These are phyloP conservation scores for Clarias macrocephalus DNA, from an alignment of 2,113 vertebrate genomes.

Conservation along the genomic window DNA sequence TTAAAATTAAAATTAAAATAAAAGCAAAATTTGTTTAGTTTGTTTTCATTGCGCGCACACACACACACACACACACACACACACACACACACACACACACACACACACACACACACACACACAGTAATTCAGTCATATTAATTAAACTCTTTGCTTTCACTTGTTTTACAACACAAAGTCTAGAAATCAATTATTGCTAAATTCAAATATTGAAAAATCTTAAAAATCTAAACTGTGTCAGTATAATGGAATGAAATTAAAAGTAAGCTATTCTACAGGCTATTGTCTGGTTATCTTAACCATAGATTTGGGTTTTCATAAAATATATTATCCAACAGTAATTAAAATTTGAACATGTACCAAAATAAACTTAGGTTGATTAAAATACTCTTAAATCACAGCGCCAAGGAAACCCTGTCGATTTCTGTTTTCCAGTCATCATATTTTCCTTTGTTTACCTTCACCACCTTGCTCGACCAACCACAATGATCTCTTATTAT, in stretches of 20 bases:
- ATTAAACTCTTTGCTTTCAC: not conserved
- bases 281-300: not conserved
- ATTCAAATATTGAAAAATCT: not conserved
- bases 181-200: not conserved
- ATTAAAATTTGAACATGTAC: not conserved
- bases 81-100: too few relatives aligned
- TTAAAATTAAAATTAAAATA: not conserved
- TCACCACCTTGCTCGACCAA: not conserved
- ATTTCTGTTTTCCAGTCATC: not conserved
- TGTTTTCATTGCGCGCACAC: not conserved
- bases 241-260: not conserved
- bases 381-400: not conserved
- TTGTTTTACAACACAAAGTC: not conserved
- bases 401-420: not conserved
- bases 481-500: not conserved
- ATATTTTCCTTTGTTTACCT: not conserved
- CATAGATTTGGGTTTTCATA: not conserved
- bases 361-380: not conserved
- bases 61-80: too few relatives aligned
- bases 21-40: not conserved
- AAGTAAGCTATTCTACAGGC: not conserved
- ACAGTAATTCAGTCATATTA: not conserved
- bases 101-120: too few relatives aligned
- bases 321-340: not conserved
- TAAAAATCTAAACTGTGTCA: not conserved